These are phyloP conservation scores for Eristalis arbustorum DNA, from an alignment of 2,888 invertebrate genomes.

Conservation along the genomic window DNA sequence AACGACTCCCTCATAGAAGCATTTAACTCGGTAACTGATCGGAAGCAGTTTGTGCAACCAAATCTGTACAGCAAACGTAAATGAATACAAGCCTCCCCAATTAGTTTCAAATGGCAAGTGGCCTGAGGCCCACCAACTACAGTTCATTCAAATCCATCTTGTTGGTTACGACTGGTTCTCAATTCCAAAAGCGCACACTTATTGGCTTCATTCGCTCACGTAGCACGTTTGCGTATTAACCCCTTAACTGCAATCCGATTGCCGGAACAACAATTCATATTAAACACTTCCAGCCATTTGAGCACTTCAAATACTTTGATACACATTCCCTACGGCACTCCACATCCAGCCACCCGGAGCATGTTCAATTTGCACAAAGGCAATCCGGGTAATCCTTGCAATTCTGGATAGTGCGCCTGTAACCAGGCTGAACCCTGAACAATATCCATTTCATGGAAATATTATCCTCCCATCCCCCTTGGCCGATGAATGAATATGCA, in stretches of 20 bases:
- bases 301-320: neutral
- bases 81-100: neutral
- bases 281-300: neutral
- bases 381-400: neutral
- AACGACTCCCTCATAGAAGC: neutral
- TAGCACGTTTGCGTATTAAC: neutral
- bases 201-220: neutral
- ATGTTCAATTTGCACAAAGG: neutral
- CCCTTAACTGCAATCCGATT: neutral
- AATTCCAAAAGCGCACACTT: neutral
- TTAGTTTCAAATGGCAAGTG: neutral
- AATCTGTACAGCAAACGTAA: neutral
- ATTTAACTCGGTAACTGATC: neutral
- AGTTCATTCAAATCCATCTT: neutral
- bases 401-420: neutral
- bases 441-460: conserved; percentile 5
- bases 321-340: neutral
- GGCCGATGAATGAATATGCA: neutral
- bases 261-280: neutral
- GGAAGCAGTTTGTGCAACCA: neutral
- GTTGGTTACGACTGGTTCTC: neutral
- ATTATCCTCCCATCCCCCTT: neutral
- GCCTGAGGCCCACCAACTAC: neutral
- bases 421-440: neutral
- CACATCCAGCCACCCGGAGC: neutral